Base-by-base conservation (phyloP, 1,140 invertebrate species). In the Phenacoccus solenopsis region DNA sequence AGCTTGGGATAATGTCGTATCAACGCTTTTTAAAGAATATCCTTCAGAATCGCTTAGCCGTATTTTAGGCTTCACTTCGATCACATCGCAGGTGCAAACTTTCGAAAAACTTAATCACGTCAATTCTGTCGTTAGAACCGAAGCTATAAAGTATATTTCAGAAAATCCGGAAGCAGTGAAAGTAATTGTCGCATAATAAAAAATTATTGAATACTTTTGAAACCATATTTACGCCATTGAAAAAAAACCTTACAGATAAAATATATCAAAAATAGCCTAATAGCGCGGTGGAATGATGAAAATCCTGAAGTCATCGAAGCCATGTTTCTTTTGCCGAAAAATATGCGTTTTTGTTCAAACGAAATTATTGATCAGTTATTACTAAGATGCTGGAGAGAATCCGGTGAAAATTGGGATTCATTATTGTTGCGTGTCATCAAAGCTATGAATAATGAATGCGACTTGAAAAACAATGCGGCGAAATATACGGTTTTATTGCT, bases 101-200 rank as follows among this genome's bases (percentile, higher is more conserved):
- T 86, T 89, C 71, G 82, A 87, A 75, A 86, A 86, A 67, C 76
- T 90, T 1, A 86, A 87, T 73, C 86, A 90, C 75, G 78, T 82
- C 5, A 86, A 82, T 75, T 73, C 85, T 0, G 77, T 83, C 68
- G 80, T 86, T 61, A 79, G 89, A 72, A 77, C 84, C 1, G 76
- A 83, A 72, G 88, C 87, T 0, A 79, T 90, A 0, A 80, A 83
- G 73, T 82, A 81, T 73, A 79, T 87, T 57, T 72, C 80, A 1
- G 82, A 81, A 73, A 78, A 82, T 73, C 83, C 80, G 72, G 67
- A 80, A 24, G 76, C 76, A 10, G 75, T 86, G 0, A 81, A 80
- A 72, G 75, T 73, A 71, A n/a, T 49, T 49, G 4, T 16, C 4
- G 56, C 56, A 59, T 7, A 3, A 27, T 64, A 20, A 64, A 64